Percentiles rank a stretch among this genome's conserved stretches.
Evolutionary conservation across 2,888 invertebrate genomes (phyloP).

Genomic region (Ophion slaviceki): DNA sequence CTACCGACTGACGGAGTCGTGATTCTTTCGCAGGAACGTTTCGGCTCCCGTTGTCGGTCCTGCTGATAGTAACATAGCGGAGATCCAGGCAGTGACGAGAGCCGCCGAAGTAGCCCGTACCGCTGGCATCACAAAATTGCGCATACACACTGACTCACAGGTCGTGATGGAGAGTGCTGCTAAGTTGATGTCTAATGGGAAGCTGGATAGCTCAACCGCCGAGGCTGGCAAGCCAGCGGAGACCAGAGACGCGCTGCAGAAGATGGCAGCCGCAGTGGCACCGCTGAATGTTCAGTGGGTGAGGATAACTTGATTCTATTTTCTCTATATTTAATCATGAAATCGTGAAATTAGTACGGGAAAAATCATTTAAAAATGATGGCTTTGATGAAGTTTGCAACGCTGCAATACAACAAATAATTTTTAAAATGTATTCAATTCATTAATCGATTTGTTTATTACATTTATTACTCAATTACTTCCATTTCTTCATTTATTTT

Average conservation of each 20-base stretch:
- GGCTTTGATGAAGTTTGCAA: no score
- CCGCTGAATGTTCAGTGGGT: no score
- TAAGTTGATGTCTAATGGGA: conserved; percentile 96
- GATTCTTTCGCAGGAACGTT: conserved; percentile 86
- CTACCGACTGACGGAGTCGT: background rate
- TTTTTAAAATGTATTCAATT: no score
- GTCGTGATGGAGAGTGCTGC: conserved; percentile 94
- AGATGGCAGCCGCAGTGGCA: no score
- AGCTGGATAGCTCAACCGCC: conserved; percentile 93
- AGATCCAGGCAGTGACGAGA: conserved; percentile 94
- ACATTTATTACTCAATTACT: no score
- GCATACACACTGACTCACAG: conserved; percentile 96
- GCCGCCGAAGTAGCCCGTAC: conserved; percentile 90
- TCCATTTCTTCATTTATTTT: no score
- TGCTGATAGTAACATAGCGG: conserved; percentile 98
- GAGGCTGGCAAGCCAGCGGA: conserved; percentile 89
- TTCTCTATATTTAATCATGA: no score
- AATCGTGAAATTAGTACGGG: no score
- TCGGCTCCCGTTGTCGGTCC: conserved; percentile 91
- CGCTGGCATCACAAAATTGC: conserved; percentile 88
- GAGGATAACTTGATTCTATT: no score
- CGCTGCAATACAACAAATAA: no score
- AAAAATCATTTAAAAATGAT: background rate
- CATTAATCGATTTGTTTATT: no score
- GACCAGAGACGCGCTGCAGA: no score